A percentile compares a stretch with the other conserved stretches of the same genome.
These are phyloP conservation scores for Macrobrachium rosenbergii DNA, from an alignment of 1,140 invertebrate species.

Conservation along the genomic window DNA sequence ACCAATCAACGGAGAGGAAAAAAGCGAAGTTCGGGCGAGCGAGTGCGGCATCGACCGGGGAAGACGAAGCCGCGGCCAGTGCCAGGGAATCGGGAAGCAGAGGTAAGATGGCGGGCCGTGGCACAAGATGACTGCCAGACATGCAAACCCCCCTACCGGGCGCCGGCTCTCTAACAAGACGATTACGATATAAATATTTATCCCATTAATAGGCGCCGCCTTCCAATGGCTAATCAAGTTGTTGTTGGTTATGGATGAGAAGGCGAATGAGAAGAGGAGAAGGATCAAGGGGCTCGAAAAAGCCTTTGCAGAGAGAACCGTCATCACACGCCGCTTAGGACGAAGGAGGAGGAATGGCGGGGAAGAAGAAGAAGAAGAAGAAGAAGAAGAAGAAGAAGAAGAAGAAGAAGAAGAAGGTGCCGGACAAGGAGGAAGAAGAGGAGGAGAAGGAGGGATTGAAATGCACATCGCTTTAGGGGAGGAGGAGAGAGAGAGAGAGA, in stretches of 20 bases:
- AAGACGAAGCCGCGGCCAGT: slow-evolving; percentile 34
- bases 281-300: background rate
- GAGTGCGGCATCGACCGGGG: background rate
- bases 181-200: slow-evolving; percentile 61
- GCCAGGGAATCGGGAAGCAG: slow-evolving; percentile 36
- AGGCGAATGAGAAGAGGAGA: slow-evolving; percentile 10
- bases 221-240: slow-evolving; percentile 51
- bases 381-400: background rate
- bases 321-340: background rate
- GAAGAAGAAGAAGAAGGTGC: background rate
- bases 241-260: slow-evolving; percentile 52
- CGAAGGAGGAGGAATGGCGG: background rate
- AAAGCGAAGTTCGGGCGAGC: background rate
- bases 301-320: background rate
- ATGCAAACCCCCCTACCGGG: slow-evolving; percentile 37
- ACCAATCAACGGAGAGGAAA: background rate
- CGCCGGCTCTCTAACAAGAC: slow-evolving; percentile 48
- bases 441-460: background rate
- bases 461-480: background rate
- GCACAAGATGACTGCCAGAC: slow-evolving; percentile 56
- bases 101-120: slow-evolving; percentile 40
- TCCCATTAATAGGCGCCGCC: slow-evolving; percentile 52
- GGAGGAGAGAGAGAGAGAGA: slow-evolving; percentile 6
- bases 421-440: no score
- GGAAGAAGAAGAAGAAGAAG: slow-evolving; percentile 15